phyloP scores from a whole-genome alignment of 2,888 invertebrate genomes.

The Chelonus formosanus region DNA sequence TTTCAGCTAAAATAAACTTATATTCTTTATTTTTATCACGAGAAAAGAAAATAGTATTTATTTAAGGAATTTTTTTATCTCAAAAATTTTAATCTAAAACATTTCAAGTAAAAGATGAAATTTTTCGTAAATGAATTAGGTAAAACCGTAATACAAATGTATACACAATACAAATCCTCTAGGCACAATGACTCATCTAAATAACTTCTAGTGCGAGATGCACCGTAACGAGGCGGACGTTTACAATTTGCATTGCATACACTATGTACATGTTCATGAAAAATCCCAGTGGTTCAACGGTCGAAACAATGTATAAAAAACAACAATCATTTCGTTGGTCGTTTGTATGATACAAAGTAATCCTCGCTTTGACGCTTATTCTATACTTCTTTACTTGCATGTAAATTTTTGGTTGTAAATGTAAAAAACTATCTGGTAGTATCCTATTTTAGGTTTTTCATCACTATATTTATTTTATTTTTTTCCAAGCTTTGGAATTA shows the following conservation, averaged over 20 bases:
- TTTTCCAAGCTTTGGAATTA: background rate
- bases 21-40: too few relatives aligned
- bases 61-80: too few relatives aligned
- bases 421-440: background rate
- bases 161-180: background rate
- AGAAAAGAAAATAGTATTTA: too few relatives aligned
- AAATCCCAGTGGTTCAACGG: constrained; percentile 18
- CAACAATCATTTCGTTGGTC: constrained; percentile 15
- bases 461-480: background rate
- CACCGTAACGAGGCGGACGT: background rate
- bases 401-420: constrained; percentile 22
- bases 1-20: too few relatives aligned
- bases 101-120: too few relatives aligned
- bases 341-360: constrained; percentile 21
- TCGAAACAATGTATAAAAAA: constrained; percentile 24
- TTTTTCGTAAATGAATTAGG: too few relatives aligned
- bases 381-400: constrained; percentile 14
- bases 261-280: background rate
- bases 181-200: background rate
- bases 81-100: too few relatives aligned
- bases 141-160: background rate
- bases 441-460: background rate
- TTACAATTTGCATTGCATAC: constrained; percentile 9
- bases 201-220: background rate
- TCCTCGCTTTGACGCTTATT: background rate